phyloP scores from a whole-genome alignment of 2,888 invertebrate genomes.

The Drosophila nr. perissopoda region DNA sequence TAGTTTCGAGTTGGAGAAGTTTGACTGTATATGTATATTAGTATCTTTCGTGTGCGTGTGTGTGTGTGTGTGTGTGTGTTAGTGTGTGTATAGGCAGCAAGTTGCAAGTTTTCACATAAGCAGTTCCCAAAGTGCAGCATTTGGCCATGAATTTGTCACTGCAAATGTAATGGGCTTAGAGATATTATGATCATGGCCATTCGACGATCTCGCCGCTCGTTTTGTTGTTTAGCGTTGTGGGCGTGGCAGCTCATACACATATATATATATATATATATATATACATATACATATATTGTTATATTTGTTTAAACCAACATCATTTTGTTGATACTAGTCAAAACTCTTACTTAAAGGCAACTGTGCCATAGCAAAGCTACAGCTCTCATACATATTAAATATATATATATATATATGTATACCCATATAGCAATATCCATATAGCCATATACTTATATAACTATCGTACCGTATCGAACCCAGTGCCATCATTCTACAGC shows the following conservation, averaged over 20 bases:
- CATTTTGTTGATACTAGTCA: slow-evolving; percentile 71
- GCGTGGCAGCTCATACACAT: slow-evolving; percentile 49
- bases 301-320: slow-evolving; percentile 26
- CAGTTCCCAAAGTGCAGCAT: slow-evolving; percentile 74
- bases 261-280: background rate
- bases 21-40: background rate
- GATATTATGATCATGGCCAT: slow-evolving; percentile 47
- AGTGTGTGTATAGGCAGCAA: slow-evolving; percentile 21
- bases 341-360: slow-evolving; percentile 72
- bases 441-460: slow-evolving; percentile 15
- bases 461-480: slow-evolving; percentile 39
- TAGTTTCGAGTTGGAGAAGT: background rate
- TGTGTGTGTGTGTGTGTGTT: background rate
- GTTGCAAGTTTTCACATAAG: slow-evolving; percentile 39
- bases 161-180: slow-evolving; percentile 10
- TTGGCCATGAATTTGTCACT: slow-evolving; percentile 46
- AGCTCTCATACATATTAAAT: slow-evolving; percentile 48
- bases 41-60: background rate
- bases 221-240: slow-evolving; percentile 60
- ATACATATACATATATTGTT: background rate
- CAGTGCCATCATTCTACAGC: slow-evolving; percentile 60
- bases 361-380: slow-evolving; percentile 74
- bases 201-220: slow-evolving; percentile 74
- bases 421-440: slow-evolving; percentile 19
- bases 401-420: slow-evolving; percentile 28